Conservation (phyloP, 2,113 vertebrate species). For the Lathamus discolor region DNA sequence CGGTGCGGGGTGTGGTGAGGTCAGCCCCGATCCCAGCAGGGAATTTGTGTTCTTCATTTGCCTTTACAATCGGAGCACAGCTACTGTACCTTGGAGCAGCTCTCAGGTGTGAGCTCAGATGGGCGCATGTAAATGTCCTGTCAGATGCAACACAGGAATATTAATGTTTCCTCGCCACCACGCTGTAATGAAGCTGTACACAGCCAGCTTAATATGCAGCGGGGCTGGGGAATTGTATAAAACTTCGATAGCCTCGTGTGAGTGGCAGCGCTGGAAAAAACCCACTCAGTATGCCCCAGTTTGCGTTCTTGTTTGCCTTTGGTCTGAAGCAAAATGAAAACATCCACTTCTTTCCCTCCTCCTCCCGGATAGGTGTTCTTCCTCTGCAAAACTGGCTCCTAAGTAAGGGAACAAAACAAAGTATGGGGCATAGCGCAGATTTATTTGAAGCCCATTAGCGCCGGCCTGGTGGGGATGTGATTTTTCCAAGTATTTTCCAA, state of each 20-base stretch:
- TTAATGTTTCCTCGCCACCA: constrained; percentile 76
- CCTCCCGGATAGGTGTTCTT: constrained; percentile 15
- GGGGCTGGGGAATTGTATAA: constrained; percentile 77
- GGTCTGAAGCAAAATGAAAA: constrained; percentile 71
- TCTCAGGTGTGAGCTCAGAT: constrained; percentile 84
- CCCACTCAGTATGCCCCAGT: constrained; percentile 59
- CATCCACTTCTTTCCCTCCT: constrained; percentile 32
- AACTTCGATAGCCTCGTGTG: constrained; percentile 75
- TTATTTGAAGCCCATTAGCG: constrained; percentile 63
- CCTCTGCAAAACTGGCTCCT: background rate
- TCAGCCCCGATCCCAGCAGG: constrained; percentile 79
- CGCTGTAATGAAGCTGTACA: constrained; percentile 81
- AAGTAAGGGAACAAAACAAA: constrained; percentile 4
- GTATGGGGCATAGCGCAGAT: background rate
- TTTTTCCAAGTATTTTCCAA: constrained; percentile 24
- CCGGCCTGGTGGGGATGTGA: constrained; percentile 42
- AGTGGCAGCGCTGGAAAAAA: constrained; percentile 73
- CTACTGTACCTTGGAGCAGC: constrained; percentile 77
- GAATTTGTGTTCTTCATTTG: constrained; percentile 87
- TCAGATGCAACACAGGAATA: constrained; percentile 79
- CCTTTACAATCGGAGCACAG: constrained; percentile 80
- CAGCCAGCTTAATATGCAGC: constrained; percentile 78
- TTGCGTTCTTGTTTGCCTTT: constrained; percentile 70
- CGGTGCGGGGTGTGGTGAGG: constrained; percentile 78
- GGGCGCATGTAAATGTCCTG: constrained; percentile 85